Evolutionary conservation across 1,140 invertebrate species (phyloP).

Genomic region (Anthonomus grandis): DNA sequence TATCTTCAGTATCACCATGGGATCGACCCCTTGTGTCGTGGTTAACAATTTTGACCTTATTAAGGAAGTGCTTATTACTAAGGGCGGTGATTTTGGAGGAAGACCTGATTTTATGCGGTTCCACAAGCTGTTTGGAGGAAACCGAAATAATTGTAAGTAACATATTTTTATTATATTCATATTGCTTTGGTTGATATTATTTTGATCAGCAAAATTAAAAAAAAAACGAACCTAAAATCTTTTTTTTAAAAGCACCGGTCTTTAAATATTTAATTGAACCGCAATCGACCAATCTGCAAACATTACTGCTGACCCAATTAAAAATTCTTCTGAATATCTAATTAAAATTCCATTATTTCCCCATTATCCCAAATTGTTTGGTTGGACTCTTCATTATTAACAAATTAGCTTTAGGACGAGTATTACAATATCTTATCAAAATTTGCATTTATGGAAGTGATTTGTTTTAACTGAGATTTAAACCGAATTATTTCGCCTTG

Average conservation of each 20-base stretch:
- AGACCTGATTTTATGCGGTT: conserved; percentile 76
- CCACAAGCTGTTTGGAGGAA: conserved; percentile 69
- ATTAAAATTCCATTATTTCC: no score
- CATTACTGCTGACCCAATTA: no score
- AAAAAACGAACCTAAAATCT: background rate
- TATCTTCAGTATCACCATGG: conserved; percentile 70
- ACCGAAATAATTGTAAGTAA: conserved; percentile 75
- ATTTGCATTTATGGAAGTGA: no score
- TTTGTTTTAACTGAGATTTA: no score
- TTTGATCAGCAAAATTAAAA: background rate
- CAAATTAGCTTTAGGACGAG: no score
- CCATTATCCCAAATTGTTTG: no score
- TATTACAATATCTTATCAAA: no score
- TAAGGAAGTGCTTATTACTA: conserved; percentile 75
- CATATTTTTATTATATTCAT: no score
- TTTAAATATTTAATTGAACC: no score
- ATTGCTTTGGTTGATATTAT: background rate
- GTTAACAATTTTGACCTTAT: conserved; percentile 72
- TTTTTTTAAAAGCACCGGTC: background rate
- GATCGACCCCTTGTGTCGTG: conserved; percentile 67
- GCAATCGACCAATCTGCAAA: no score
- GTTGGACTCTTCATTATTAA: no score
- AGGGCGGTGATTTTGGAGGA: conserved; percentile 75
- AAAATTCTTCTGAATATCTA: no score
- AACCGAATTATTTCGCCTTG: conserved; percentile 13